Conservation (phyloP, 2,113 vertebrate genomes). For the Phocoena sinus region DNA sequence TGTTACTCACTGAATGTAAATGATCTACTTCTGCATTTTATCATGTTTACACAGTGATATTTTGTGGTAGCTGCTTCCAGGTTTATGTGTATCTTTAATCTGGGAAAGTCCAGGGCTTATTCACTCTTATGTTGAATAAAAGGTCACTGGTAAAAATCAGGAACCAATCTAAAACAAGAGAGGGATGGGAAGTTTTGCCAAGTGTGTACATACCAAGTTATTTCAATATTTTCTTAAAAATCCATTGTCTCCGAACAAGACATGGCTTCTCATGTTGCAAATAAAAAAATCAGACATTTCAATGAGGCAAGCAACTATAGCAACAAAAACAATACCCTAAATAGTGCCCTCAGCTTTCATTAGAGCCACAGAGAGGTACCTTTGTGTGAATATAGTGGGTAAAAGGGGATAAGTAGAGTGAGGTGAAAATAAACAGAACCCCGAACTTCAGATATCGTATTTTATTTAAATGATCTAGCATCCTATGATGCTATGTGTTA, state of each 20-base stretch:
- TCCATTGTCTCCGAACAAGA: slow-evolving; percentile 4
- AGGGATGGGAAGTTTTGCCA: neutral
- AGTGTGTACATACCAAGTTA: neutral
- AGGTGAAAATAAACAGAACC: neutral
- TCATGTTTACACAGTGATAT: slow-evolving; percentile 75
- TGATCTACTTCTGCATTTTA: slow-evolving; percentile 73
- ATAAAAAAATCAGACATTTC: neutral
- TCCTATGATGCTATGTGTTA: neutral
- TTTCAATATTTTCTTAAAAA: slow-evolving; percentile 17
- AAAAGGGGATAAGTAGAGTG: neutral
- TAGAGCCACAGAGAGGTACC: neutral
- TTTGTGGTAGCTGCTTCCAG: slow-evolving; percentile 66
- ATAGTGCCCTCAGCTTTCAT: neutral
- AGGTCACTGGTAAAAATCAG: slow-evolving; percentile 71
- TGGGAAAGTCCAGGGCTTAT: slow-evolving; percentile 74
- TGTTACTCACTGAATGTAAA: slow-evolving; percentile 68
- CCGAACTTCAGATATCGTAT: neutral
- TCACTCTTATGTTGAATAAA: slow-evolving; percentile 71
- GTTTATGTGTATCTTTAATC: slow-evolving; percentile 68
- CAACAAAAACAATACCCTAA: neutral
- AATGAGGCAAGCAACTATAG: neutral
- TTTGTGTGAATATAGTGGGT: neutral
- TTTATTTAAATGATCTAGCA: neutral
- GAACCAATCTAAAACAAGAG: slow-evolving; percentile 27
- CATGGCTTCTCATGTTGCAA: neutral